A percentile compares a stretch with the other conserved stretches of the same genome.
phyloP scores from a whole-genome alignment of 1,140 invertebrate species.

The Armadillidium nasatum region DNA sequence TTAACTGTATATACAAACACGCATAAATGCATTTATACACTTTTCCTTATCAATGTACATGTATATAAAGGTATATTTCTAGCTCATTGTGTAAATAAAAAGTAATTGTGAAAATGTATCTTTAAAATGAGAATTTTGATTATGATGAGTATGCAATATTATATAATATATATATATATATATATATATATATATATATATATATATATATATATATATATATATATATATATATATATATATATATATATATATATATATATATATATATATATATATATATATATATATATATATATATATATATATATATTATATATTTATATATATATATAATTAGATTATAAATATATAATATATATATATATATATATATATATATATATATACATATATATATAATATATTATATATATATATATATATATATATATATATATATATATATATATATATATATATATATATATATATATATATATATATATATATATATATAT shows the following conservation, averaged over 20 bases:
- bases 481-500: too few relatives aligned
- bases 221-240: neutral
- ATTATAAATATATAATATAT: neutral
- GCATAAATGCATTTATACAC: neutral
- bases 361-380: constrained; percentile 6
- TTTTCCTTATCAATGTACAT: too few relatives aligned
- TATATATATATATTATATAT: neutral
- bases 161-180: constrained; percentile 6
- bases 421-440: too few relatives aligned
- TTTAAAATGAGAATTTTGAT: neutral
- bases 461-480: too few relatives aligned
- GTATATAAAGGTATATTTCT: too few relatives aligned
- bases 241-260: constrained; percentile 2
- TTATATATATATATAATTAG: neutral
- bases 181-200: constrained; percentile 6
- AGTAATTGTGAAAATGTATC: too few relatives aligned
- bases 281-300: constrained; percentile 6
- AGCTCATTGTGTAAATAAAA: too few relatives aligned
- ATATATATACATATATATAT: too few relatives aligned
- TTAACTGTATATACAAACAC: neutral
- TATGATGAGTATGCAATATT: neutral
- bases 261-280: constrained; percentile 6
- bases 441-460: too few relatives aligned
- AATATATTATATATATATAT: too few relatives aligned
- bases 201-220: neutral